Evolutionary conservation across 2,888 invertebrate species (phyloP).

Genomic region (Agrochola circellaris): DNA sequence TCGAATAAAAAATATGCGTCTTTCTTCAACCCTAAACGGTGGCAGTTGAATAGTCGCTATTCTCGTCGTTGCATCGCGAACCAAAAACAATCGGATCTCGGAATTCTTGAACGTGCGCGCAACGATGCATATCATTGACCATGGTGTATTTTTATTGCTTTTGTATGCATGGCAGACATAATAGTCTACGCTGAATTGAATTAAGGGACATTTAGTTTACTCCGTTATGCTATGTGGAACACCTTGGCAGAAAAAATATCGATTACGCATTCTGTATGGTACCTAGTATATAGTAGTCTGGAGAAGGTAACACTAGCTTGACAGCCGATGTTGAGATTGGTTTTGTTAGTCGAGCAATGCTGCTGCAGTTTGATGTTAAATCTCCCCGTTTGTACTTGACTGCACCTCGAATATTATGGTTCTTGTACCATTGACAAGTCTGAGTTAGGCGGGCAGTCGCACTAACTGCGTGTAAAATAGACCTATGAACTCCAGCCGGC

Average conservation of each 20-base stretch:
- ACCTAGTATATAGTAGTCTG: too few relatives aligned
- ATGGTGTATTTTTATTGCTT: conserved; percentile 61
- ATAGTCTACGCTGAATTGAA: conserved; percentile 51
- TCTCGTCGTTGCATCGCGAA: conserved; percentile 65
- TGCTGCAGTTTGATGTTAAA: conserved; percentile 13
- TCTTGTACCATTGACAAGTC: neutral
- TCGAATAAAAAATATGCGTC: conserved; percentile 30
- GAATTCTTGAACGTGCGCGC: conserved; percentile 73
- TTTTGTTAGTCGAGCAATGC: conserved; percentile 5
- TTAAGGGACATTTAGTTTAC: conserved; percentile 45
- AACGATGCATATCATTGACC: conserved; percentile 72
- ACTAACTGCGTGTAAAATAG: neutral
- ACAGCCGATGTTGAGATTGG: neutral
- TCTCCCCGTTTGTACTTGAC: neutral
- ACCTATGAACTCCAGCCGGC: neutral
- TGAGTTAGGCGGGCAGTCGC: neutral
- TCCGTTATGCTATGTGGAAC: conserved; percentile 42
- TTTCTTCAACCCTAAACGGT: conserved; percentile 48
- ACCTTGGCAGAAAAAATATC: conserved; percentile 16
- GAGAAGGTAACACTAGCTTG: neutral
- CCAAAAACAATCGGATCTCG: conserved; percentile 71
- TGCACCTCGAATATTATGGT: neutral
- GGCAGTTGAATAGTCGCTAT: conserved; percentile 53
- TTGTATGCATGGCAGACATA: conserved; percentile 60
- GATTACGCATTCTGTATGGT: conserved; percentile 4